phyloP scores from a whole-genome alignment of 2,888 invertebrate species.

The Pomacea canaliculata region DNA sequence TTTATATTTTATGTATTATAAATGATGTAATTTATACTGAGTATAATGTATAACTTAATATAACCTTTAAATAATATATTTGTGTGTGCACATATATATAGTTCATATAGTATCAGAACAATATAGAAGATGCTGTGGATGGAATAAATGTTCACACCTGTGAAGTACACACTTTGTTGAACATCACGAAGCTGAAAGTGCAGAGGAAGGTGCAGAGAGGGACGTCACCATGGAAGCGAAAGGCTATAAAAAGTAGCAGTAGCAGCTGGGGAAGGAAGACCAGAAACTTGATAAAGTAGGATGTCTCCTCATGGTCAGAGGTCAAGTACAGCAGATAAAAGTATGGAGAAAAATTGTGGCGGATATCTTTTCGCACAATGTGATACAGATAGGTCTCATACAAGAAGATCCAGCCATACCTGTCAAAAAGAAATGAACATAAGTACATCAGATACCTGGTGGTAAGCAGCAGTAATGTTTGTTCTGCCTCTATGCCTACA shows the following conservation, averaged over 20 bases:
- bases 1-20: too few species aligned
- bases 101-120: too few species aligned
- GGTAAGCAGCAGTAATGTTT: too few species aligned
- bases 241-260: conserved; percentile 49
- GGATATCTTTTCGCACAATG: conserved; percentile 85
- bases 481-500: too few species aligned
- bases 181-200: conserved; percentile 89
- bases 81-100: too few species aligned
- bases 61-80: too few species aligned
- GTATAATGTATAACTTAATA: too few species aligned
- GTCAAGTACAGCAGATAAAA: conserved; percentile 91
- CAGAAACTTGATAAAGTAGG: conserved; percentile 75
- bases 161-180: conserved; percentile 96
- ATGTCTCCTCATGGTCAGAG: conserved; percentile 34
- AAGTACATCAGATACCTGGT: too few species aligned
- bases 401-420: conserved; percentile 89
- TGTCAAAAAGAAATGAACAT: conserved; percentile 40
- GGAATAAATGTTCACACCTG: conserved; percentile 72
- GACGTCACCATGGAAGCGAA: conserved; percentile 74
- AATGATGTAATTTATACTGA: too few species aligned
- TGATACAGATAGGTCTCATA: conserved; percentile 95
- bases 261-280: conserved; percentile 80
- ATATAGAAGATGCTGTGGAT: too few species aligned
- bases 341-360: conserved; percentile 96
- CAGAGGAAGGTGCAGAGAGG: conserved; percentile 87